phyloP scores from a whole-genome alignment of 1,140 invertebrate genomes.

The Lasioglossum baleicum region DNA sequence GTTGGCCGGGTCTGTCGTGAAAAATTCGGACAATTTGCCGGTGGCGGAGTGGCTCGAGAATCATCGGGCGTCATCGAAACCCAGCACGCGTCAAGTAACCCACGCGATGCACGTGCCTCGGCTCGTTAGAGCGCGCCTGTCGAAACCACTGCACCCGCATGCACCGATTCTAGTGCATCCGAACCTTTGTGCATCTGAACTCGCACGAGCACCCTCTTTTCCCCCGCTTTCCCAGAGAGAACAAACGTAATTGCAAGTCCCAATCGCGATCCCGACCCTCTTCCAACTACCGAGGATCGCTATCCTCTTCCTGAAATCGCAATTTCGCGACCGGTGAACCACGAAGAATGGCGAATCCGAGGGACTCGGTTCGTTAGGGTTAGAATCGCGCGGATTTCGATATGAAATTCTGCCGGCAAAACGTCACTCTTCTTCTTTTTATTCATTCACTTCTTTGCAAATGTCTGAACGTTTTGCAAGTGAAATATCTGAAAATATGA shows the following conservation, averaged over 20 bases:
- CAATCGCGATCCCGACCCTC: too few species aligned
- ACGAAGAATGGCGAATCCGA: too few species aligned
- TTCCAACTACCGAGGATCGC: not conserved
- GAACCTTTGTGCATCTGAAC: not conserved
- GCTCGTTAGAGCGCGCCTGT: slow-evolving; percentile 34
- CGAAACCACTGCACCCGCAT: slow-evolving; percentile 13
- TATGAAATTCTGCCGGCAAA: too few species aligned
- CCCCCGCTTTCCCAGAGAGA: not conserved
- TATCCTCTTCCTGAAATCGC: not conserved
- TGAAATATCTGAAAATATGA: too few species aligned
- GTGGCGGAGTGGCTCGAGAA: not conserved
- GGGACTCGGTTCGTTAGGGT: too few species aligned
- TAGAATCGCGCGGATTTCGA: too few species aligned
- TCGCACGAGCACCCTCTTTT: not conserved
- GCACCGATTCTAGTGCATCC: not conserved
- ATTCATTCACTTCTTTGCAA: too few species aligned
- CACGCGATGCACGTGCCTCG: slow-evolving; percentile 5
- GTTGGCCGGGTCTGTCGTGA: too few species aligned
- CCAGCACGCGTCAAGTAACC: slow-evolving; percentile 25
- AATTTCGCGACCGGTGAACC: too few species aligned
- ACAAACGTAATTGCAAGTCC: not conserved
- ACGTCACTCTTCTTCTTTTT: too few species aligned
- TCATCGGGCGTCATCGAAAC: slow-evolving; percentile 39
- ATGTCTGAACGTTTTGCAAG: too few species aligned
- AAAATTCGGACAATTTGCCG: slow-evolving; percentile 20